Conservation (phyloP, 2,888 invertebrate species). For the Drosophila imparisetae region DNA sequence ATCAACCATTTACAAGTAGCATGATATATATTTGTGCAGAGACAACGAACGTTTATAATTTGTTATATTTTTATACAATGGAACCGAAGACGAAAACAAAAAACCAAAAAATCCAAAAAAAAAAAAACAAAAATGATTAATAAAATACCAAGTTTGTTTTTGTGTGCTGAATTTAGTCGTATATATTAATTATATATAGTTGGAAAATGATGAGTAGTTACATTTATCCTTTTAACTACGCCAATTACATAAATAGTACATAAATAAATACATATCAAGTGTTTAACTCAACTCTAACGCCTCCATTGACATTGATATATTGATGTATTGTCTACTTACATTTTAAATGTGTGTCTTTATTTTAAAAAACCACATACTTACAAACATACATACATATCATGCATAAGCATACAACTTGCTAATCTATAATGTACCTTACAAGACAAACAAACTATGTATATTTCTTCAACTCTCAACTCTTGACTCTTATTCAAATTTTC, state of each 20-base stretch:
- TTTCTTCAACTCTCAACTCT: constrained; percentile 74
- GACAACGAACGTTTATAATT: constrained; percentile 76
- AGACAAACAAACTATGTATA: constrained; percentile 62
- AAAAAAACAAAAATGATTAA: constrained; percentile 13
- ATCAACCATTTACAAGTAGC: constrained; percentile 56
- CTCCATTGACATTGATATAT: constrained; percentile 77
- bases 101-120: constrained; percentile 3
- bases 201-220: constrained; percentile 40
- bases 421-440: constrained; percentile 65
- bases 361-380: constrained; percentile 23
- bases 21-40: constrained; percentile 44
- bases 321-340: constrained; percentile 77
- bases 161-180: constrained; percentile 57
- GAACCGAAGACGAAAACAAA: constrained; percentile 21
- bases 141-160: constrained; percentile 44
- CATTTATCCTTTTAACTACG: constrained; percentile 64
- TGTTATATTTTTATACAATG: constrained; percentile 76
- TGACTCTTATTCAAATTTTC: constrained; percentile 76
- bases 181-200: constrained; percentile 29
- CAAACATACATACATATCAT: constrained; percentile 21
- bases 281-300: constrained; percentile 67
- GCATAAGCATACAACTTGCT: constrained; percentile 47
- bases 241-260: constrained; percentile 58
- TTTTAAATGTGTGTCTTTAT: constrained; percentile 48
- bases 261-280: constrained; percentile 59